Percentiles rank a stretch among this genome's conserved stretches.
These are phyloP conservation scores for Acridotheres tristis DNA, from an alignment of 2,797 vertebrate genomes.

Conservation along the genomic window DNA sequence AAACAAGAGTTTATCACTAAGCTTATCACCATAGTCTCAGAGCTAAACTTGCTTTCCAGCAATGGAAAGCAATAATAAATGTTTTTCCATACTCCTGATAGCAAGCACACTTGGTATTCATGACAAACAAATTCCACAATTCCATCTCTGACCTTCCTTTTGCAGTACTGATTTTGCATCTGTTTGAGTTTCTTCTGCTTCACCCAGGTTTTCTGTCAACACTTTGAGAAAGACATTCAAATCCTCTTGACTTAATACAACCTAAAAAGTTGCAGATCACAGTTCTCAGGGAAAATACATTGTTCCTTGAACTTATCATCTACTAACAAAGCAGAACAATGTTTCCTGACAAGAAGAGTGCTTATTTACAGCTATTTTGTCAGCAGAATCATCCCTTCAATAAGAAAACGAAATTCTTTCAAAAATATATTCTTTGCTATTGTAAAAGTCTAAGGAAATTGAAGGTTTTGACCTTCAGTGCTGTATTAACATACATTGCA, in stretches of 20 bases:
- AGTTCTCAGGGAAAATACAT: background rate
- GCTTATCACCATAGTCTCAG: background rate
- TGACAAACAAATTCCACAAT: background rate
- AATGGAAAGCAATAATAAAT: background rate
- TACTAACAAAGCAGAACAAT: background rate
- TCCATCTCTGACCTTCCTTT: slow-evolving; percentile 74
- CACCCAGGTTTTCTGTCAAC: slow-evolving; percentile 89
- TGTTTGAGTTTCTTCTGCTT: slow-evolving; percentile 72
- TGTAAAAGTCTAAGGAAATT: background rate
- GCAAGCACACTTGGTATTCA: background rate
- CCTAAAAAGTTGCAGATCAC: slow-evolving; percentile 70
- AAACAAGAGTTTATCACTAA: background rate
- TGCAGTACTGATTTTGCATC: slow-evolving; percentile 53
- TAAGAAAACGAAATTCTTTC: background rate
- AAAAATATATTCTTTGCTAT: background rate
- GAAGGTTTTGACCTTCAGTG: background rate
- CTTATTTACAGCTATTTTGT: background rate
- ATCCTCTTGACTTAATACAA: slow-evolving; percentile 89
- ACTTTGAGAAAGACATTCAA: slow-evolving; percentile 89
- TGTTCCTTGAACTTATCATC: background rate
- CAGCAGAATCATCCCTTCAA: background rate
- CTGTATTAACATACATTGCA: background rate
- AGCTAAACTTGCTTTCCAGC: background rate
- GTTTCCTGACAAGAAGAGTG: background rate
- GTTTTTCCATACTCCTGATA: background rate